Conservation (phyloP, 2,888 invertebrate genomes). For the Dendrolimus houi region DNA sequence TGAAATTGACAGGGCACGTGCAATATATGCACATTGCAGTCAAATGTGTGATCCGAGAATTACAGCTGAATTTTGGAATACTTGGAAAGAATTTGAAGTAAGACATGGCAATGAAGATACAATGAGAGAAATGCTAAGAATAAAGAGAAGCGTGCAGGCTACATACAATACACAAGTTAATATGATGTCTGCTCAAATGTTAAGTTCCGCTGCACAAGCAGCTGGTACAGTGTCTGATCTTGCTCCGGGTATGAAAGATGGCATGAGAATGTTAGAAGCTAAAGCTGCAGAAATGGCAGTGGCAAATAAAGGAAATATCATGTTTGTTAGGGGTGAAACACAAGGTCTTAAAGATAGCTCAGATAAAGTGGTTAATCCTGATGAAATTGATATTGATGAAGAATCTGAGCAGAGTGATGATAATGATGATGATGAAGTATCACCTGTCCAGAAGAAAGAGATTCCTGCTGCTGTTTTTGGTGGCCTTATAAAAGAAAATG, state of each 20-base stretch:
- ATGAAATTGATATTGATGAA: slow-evolving; percentile 91
- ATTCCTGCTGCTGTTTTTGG: slow-evolving; percentile 96
- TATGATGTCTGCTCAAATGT: slow-evolving; percentile 99
- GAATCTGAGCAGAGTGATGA: slow-evolving; percentile 81
- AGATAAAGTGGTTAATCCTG: slow-evolving; percentile 87
- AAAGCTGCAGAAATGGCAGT: slow-evolving; percentile 84
- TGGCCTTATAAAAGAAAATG: slow-evolving; percentile 71
- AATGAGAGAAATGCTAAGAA: slow-evolving; percentile 98
- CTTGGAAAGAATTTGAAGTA: slow-evolving; percentile 99
- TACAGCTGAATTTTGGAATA: slow-evolving; percentile 96
- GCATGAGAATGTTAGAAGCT: slow-evolving; percentile 92
- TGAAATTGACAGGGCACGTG: slow-evolving; percentile 97
- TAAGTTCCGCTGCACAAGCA: slow-evolving; percentile 83
- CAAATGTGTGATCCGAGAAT: slow-evolving; percentile 99
- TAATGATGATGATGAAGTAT: slow-evolving; percentile 74
- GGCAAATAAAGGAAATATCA: slow-evolving; percentile 78
- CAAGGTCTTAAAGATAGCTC: slow-evolving; percentile 81
- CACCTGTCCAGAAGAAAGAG: slow-evolving; percentile 86
- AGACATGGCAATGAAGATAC: slow-evolving; percentile 99
- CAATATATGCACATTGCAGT: slow-evolving; percentile 98
- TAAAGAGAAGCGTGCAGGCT: slow-evolving; percentile 98
- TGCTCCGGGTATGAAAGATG: slow-evolving; percentile 87
- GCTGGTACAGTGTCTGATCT: slow-evolving; percentile 83
- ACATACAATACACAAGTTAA: slow-evolving; percentile 99
- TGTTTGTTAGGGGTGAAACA: slow-evolving; percentile 92